Evolutionary conservation across 1,140 invertebrate species (phyloP), one percentile per base, ranked within the genome.

Genomic region (Drosophila insularis): DNA sequence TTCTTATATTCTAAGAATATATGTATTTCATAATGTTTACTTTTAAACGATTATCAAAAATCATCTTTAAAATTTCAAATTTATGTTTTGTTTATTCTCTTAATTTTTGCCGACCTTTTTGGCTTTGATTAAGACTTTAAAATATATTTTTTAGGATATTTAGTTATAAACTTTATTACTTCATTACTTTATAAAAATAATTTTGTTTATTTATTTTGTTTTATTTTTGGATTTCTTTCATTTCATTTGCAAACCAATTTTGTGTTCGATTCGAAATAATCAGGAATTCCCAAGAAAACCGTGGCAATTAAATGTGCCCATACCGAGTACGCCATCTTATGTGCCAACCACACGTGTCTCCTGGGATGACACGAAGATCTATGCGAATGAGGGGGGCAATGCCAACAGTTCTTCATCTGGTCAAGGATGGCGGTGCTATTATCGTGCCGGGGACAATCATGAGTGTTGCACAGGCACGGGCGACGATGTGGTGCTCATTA

Each of bases 401-500:
- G 71, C 65, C 63, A 37, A 37, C 35, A 37, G 35, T 13, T 37
- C 35, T 37, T 37, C 35, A 4, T 37, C 55, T 35, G 55, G 31
- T 17, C 8, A 17, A 2, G 27, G 7, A 75, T 56, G 85, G 71
- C 17, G 84, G 90, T 59, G 84, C 90, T 91, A 91, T 61, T 90
- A 89, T 56, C 91, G 90, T 76, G 87, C 79, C 37, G 90, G 90
- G 66, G 89, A 75, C 64, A 91, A 91, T 76, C 89, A 91, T 21
- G 91, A 92, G 66, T 91, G 87, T 43, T 90, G 89, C 60, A 81
- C 85, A 43, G 89, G 81, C 73, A 91, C 81, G 54, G 89, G 85
- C 74, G 91, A 92, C 80, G 91, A 92, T 80, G 80, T 92, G 74
- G 91, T 92, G 71, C 80, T 91, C 74, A 92, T 92, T 77, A 92